Evolutionary conservation across 2,113 vertebrate species (phyloP), one percentile per base, ranked within the genome.

Genomic region (Chiloscyllium plagiosum): DNA sequence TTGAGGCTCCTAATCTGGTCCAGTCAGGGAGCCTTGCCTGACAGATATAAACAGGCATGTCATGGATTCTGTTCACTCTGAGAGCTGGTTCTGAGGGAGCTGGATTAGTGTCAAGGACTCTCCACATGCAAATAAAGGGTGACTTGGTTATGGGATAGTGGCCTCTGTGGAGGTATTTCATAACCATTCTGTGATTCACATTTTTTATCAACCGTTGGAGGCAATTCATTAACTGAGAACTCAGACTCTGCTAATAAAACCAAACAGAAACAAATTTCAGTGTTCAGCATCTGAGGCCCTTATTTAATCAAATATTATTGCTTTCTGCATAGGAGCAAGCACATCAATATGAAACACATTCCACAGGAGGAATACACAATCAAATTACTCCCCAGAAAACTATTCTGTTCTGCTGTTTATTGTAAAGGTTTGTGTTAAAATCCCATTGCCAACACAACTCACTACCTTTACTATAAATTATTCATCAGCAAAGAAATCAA

Each of bases 301-400:
- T 68, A 68, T 94, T 94, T 37, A 94, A 94, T 94, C 56, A 94
- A 94, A 94, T 37, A 24, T 68, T 68, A 68, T 94, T 65, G n/a
- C n/a, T 20, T 65, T 94, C 90, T 68, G 90, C n/a, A 42, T 4
- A 26, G 20, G 37, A 37, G 65, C 6, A 65, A 68, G 19, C 10
- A 26, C 15, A 42, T 94, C 22, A 50, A 33, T 37, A 66, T 68
- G 37, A n/a, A 68, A 8, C 33, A 37, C 33, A 22, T 66, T 50
- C 90, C 65, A 42, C 90, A 37, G 3, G n/a, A 68, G 33, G 90
- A 94, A 12, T 37, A 29, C 15, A 65, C 37, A 94, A 94, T 94
- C 68, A 68, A 68, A 68, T 94, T 93, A 24, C 33, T 66, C 15
- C 61, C 0, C 20, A 2, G 90, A n/a, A 37, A 93, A 68, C 5